Evolutionary conservation across 2,113 vertebrate genomes (phyloP), one percentile per base, ranked within the genome.

Genomic region (Vicugna pacos): DNA sequence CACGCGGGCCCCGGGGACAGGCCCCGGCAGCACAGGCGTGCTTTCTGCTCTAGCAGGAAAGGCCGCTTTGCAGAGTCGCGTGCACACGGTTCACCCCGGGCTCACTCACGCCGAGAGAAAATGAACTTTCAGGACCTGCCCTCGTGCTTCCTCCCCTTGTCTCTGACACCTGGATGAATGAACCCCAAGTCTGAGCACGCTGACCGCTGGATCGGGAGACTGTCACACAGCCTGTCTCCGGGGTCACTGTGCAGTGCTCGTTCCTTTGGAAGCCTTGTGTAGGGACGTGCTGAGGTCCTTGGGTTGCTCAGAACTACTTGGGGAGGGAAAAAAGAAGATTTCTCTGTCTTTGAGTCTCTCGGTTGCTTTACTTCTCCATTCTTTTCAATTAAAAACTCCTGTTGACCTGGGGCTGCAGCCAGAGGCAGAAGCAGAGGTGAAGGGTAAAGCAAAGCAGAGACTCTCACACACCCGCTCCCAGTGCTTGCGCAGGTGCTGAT

Each of bases 21-120:
- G 0, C 8, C 56, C 11, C 12, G 0, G 30, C 12, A 22, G 52
- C 16, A 3, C 8, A 14, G 30, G 35, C 0, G 2, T 1, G 19
- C 1, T 10, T 26, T 83, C 28, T 5, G 28, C 10, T 0, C 28
- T 0, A 2, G 1, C 0, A 11, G 58, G 28, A 30, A 60, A 7
- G 2, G 11, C 20, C 16, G 0, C 0, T 22, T 13, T 28, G 38
- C 30, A 1, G 3, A 22, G 2, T 42, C 20, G 4, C 6, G 9
- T 13, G 32, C 3, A 28, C 0, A 6, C 35, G 10, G 56, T 67
- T 81, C 1, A 50, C 17, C 46, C 65, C 3, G 9, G n/a, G 32
- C 0, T 30, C 46, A 2, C 46, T 13, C 15, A 46, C 7, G 32
- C 60, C 58, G 35, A 30, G 13, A n/a, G 91, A 60, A 89, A n/a